Evolutionary conservation across 2,113 vertebrate species (phyloP).

Genomic region (Nerophis ophidion): DNA sequence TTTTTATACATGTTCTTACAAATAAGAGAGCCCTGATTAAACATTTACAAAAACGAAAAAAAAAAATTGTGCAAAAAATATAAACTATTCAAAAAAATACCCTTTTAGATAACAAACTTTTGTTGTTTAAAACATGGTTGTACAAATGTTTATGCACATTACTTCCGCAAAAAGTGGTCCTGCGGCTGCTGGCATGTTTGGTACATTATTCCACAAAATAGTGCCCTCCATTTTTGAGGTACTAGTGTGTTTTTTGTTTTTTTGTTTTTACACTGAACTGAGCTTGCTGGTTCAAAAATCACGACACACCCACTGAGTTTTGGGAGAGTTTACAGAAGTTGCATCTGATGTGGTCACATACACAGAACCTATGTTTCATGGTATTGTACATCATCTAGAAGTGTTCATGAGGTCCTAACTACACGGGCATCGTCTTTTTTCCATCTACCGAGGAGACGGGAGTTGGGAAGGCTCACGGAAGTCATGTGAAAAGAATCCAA

Average conservation of each 20-base stretch:
- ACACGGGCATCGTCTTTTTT: constrained; percentile 2
- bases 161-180: constrained; percentile 44
- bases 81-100: constrained; percentile 54
- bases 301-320: not conserved
- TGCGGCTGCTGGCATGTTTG: constrained; percentile 54
- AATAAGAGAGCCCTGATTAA: constrained; percentile 21
- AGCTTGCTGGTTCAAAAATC: constrained; percentile 7
- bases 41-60: constrained; percentile 56
- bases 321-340: not conserved
- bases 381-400: not conserved
- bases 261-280: constrained; percentile 48
- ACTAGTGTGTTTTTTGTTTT: constrained; percentile 9
- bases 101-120: constrained; percentile 46
- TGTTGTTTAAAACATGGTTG: constrained; percentile 50
- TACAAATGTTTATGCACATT: constrained; percentile 56
- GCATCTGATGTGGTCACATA: not conserved
- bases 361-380: not conserved
- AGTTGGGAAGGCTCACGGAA: not conserved
- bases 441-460: not conserved
- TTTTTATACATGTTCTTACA: constrained; percentile 9
- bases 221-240: constrained; percentile 55
- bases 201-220: constrained; percentile 44
- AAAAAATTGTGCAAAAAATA: constrained; percentile 62
- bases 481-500: constrained; percentile 6
- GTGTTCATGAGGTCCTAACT: constrained; percentile 2